These are phyloP conservation scores for Yponomeuta cagnagella DNA, from an alignment of 2,888 invertebrate species.

Conservation along the genomic window DNA sequence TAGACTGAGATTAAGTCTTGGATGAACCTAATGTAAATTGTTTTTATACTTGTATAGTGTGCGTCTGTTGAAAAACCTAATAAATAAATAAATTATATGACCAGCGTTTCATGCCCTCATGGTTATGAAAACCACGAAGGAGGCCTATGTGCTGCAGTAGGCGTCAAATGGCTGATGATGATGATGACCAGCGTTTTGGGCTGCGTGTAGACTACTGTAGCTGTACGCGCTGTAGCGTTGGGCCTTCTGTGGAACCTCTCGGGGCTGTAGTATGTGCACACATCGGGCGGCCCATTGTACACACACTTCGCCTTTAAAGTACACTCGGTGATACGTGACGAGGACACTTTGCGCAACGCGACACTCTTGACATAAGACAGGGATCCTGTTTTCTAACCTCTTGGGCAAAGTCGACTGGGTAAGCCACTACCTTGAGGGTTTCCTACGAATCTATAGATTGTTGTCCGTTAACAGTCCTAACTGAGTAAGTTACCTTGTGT, in stretches of 20 bases:
- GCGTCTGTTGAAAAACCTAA: too few relatives aligned
- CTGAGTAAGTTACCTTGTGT: too few relatives aligned
- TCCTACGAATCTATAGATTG: neutral
- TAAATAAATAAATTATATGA: too few relatives aligned
- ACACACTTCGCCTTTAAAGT: slow-evolving; percentile 16
- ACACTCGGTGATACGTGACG: slow-evolving; percentile 10
- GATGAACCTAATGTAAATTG: too few relatives aligned
- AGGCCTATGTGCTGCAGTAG: too few relatives aligned
- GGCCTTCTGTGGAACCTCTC: neutral
- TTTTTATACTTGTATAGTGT: too few relatives aligned
- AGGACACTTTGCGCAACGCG: slow-evolving; percentile 15
- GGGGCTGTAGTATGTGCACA: slow-evolving; percentile 8
- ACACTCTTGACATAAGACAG: slow-evolving; percentile 3
- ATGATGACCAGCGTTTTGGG: neutral
- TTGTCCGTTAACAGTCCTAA: neutral
- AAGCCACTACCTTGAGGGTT: neutral
- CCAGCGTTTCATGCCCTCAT: too few relatives aligned
- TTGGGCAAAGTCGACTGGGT: neutral
- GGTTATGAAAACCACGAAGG: too few relatives aligned
- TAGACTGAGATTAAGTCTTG: too few relatives aligned
- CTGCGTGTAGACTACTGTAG: neutral
- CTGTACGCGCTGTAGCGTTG: neutral
- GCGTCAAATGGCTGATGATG: too few relatives aligned
- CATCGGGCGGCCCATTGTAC: slow-evolving; percentile 13
- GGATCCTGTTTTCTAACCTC: slow-evolving; percentile 1